These are phyloP conservation scores for Xiphorhynchus elegans DNA, from an alignment of 2,113 vertebrate genomes.

Conservation along the genomic window DNA sequence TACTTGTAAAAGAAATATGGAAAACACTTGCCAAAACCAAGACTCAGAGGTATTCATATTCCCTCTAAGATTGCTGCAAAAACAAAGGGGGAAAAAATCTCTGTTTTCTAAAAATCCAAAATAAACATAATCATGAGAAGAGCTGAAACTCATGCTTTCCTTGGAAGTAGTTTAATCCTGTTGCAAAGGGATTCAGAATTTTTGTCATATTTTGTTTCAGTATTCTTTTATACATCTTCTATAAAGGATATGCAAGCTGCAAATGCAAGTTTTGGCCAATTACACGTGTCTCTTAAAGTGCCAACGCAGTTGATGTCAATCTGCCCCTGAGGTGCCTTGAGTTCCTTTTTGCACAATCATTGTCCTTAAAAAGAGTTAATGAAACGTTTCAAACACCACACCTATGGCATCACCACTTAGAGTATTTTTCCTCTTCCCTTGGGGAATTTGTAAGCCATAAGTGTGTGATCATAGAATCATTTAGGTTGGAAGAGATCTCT, in stretches of 20 bases:
- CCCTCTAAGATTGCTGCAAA: not conserved
- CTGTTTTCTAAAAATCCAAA: not conserved
- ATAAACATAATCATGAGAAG: not conserved
- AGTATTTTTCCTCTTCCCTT: rapidly evolving
- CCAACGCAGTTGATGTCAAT: not conserved
- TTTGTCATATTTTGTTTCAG: not conserved
- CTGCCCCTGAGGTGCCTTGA: not conserved
- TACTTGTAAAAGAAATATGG: not conserved
- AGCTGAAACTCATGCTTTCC: not conserved
- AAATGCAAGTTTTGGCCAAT: not conserved
- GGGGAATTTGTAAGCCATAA: not conserved
- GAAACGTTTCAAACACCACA: not conserved
- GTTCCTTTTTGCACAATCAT: not conserved
- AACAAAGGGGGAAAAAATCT: not conserved
- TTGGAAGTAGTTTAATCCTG: not conserved
- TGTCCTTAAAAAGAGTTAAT: not conserved
- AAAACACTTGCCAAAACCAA: not conserved
- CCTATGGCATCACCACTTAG: not conserved
- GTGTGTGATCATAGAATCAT: not conserved
- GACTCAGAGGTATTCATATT: not conserved
- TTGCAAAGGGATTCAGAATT: not conserved
- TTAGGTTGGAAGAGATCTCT: not conserved
- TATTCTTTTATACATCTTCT: not conserved
- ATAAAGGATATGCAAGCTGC: not conserved
- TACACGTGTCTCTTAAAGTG: not conserved